Base-by-base conservation (phyloP, 2,797 vertebrate species). In the Falco novaeseelandiae region DNA sequence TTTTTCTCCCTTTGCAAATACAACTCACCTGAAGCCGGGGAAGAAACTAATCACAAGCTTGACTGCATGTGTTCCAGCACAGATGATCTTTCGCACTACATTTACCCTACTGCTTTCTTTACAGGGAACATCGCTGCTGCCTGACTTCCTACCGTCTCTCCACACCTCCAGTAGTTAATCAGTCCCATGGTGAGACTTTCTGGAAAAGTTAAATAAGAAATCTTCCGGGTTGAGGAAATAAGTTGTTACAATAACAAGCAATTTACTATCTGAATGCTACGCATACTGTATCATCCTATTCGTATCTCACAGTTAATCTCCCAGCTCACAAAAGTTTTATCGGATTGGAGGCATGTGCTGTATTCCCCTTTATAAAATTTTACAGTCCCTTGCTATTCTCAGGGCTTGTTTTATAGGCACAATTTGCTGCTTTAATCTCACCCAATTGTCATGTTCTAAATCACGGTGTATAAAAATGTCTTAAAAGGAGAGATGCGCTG, bases 361-460 rank as follows among this genome's bases (percentile, higher is more conserved):
- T 96, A 97, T 97, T 97, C 97, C 93, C 97, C 96, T 97, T 98
- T 97, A 97, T 98, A 98, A 97, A 98, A 98, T 98, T 97, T 98
- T 98, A 98, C 95, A 96, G 96, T 97, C 94, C 96, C 96, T 91
- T 97, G 96, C 97, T 98, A 98, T 98, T 98, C 96, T 97, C 98
- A 93, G 93, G 82, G 88, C 96, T 97, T 97, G 97, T 97, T 98
- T 98, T 98, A 98, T 97, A 97, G 97, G 97, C 97, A 97, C 97
- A 98, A 97, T 98, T 98, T 98, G 97, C 98, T 98, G 96, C 96
- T 97, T 98, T 98, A 98, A 98, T 98, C 96, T 98, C 96, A 97
- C 95, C 96, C 97, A 98, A 98, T 97, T 98, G 97, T 98, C 97
- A 98, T 95, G 97, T 98, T 97, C 95, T 98, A 98, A 98, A 98